Base-by-base conservation (phyloP, 2,113 vertebrate species). In the Abramis brama region DNA sequence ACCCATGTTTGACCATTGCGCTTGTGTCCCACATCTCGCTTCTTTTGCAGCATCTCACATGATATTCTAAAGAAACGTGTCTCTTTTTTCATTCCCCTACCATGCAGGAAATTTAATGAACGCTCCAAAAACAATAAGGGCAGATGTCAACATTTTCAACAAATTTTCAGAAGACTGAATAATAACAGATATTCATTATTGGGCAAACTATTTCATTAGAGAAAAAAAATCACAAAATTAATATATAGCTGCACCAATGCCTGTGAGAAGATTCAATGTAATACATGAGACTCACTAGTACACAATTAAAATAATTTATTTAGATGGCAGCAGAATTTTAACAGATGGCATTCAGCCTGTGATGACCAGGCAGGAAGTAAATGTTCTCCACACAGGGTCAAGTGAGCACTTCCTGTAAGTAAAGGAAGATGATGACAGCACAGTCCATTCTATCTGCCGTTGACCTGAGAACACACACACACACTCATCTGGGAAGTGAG, bases 351-450 rank as follows among this genome's bases (percentile, higher is more conserved):
- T 43, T 79, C 36, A 80, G 36, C 39, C 57, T 45, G 36, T 80
- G 78, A 64, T 43, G 10, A 36, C 60, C 33, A 15, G 57, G 21
- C 33, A 79, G 6, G 21, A 79, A 60, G 77, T 79, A 79, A 62
- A 79, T 66, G 59, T 70, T 52, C 39, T 33, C 59, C 64, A 55
- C 17, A 82, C n/a, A 70, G 12, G 27, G 80, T 70, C 80, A 82
- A 50, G 62, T 82, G 50, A 59, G 47, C 68, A 39, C 45, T 71
- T 70, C 25, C 64, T 73, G 68, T 83, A 15, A 81, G 33, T 36
- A 7, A 83, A 57, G 79, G 88, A 88, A 91, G 88, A 88, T 87
- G 86, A 59, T 70, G 11, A 70, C 64, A 82, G 47, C 80, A 52
- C 27, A 62, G 77, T 79, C 52, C 45, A 82, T 73, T 59, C 68